phyloP scores from a whole-genome alignment of 1,140 invertebrate species.

The Phthorimaea operculella region DNA sequence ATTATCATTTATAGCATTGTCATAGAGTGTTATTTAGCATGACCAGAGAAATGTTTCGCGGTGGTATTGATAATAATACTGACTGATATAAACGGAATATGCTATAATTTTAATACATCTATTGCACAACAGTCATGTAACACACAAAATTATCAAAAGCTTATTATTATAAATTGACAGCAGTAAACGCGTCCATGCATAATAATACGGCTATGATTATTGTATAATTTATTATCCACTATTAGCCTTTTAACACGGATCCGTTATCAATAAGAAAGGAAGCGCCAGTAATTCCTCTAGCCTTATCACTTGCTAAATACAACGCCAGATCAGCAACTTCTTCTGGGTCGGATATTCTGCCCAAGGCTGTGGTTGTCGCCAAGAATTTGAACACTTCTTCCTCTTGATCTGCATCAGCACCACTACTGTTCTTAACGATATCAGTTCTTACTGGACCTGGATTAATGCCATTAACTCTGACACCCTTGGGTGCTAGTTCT shows the following conservation, averaged over 20 bases:
- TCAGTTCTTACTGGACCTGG: conserved; percentile 13
- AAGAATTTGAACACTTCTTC: conserved; percentile 62
- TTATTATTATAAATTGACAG: too few species aligned
- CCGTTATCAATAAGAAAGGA: not conserved
- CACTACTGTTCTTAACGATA: conserved; percentile 73
- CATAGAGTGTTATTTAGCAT: too few species aligned
- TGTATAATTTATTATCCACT: too few species aligned
- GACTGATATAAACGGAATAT: too few species aligned
- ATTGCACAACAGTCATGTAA: too few species aligned
- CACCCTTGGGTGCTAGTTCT: conserved; percentile 72
- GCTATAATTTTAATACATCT: too few species aligned
- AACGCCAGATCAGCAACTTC: not conserved
- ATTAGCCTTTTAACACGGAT: not conserved
- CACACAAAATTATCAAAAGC: too few species aligned
- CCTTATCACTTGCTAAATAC: conserved; percentile 2
- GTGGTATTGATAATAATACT: too few species aligned
- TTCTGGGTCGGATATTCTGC: conserved; percentile 32
- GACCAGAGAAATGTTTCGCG: too few species aligned
- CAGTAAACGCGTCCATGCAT: too few species aligned
- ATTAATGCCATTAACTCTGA: conserved; percentile 75
- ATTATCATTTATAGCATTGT: too few species aligned
- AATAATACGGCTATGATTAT: too few species aligned
- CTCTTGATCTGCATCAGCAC: conserved; percentile 70
- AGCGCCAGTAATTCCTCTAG: not conserved
- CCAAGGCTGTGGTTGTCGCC: conserved; percentile 82